Base-by-base conservation (phyloP, 2,113 vertebrate species). In the Pedionomus torquatus region DNA sequence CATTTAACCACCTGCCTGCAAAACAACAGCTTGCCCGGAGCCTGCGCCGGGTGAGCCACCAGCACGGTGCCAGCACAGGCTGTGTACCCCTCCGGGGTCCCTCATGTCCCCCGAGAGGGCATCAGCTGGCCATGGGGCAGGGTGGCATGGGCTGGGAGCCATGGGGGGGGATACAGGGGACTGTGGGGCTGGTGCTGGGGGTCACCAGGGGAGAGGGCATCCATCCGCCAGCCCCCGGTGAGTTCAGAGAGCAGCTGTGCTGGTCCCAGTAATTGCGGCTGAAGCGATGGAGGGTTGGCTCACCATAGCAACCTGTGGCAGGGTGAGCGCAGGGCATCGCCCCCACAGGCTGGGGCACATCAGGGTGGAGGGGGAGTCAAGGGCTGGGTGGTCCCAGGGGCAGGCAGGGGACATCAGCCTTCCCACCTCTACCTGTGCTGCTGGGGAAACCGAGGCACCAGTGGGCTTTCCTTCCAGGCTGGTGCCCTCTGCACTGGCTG, bases 1-100 rank as follows among this genome's bases (percentile, higher is more conserved):
- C 95, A 94, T 95, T 97, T 95, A 96, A 95, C 91, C 35, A 2
- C 81, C 26, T 2, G 30, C 81, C 48, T 37, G 87, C 61, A 82
- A 91, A 96, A 95, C 93, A 96, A 39, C 96, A 95, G 96, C 92
- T 63, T 57, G 79, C 1, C 1, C 8, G 49, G 49, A 82, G 54
- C 26, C 7, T 58, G 89, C 4, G 19, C 63, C 25, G 2, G 5
- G 43, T 3, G 46, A 9, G 33, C 26, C 3, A 1, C 76, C 9
- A 3, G 85, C 91, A 26, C 17, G 0, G n/a, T 0, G 92, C 86
- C 91, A 83, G 66, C 83, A 5, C 17, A 0, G 44, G 33, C 10
- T 8, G 30, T 8, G 30, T 30, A 5, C 41, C 44, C 30, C 10
- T 1, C 26, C 21, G 0, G 49, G 26, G 65, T 82, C 81, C 49